Base-by-base conservation (phyloP, 2,888 invertebrate species). In the Amphimallon solstitiale region DNA sequence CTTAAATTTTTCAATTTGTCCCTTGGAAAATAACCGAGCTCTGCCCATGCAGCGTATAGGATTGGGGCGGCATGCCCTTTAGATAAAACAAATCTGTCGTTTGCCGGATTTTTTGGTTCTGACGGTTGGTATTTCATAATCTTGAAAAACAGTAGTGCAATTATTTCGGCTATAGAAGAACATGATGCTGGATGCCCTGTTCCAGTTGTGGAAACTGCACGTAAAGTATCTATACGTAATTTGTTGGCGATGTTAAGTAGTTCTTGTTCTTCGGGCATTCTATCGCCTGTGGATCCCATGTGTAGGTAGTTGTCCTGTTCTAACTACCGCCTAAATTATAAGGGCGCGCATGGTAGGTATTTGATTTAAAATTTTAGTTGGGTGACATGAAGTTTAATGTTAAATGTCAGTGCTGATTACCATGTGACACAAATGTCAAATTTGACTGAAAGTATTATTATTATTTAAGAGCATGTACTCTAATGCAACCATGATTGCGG, bases 11-110 rank as follows among this genome's bases (percentile, higher is more conserved):
- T 82, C 71, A 96, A 84, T 0, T 96, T 92, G 1, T 86, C 85
- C 0, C 87, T 84, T 0, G 93, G 92, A 82, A 96, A 94, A 0
- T 95, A 87, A 6, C 94, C 94, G n/a, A 92, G 92, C 80, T 97
- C 96, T 3, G 96, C 95, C 96, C 96, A 98, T 7, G 96, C 97
- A 68, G 97, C 96, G 84, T 98, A 98, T 37, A 98, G 87, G 80
- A 97, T 94, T 1, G 97, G 97, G 21, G 95, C 95, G 17, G 97
- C 96, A 84, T 98, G 97, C 68, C 97, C 97, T 85, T 98, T 98
- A 73, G 97, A 97, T 59, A 98, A 86, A 66, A 98, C 40, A 12
- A 67, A 67, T 9, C 67, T 45, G 34, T 67, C 67, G 29, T 35
- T 67, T 10, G 67, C 45, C 10, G 59, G 51, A 37, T 67, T 51